Evolutionary conservation across 2,113 vertebrate genomes (phyloP), one percentile per base, ranked within the genome.

Genomic region (Phalacrocorax carbo): DNA sequence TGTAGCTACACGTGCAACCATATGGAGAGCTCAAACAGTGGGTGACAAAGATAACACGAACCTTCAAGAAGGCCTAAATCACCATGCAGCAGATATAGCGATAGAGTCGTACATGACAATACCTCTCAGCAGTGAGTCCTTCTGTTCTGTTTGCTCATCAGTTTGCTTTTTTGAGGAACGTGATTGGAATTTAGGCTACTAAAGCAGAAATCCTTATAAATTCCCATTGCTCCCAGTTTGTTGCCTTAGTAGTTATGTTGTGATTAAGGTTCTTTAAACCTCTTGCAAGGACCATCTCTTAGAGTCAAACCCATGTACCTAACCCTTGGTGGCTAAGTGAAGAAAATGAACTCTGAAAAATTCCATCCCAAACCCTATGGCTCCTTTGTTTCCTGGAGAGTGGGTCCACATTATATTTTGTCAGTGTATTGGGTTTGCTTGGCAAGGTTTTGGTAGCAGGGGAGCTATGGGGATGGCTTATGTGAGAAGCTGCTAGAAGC

Each of bases 1-100:
- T 66, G 58, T 36, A 93, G 69, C 72, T 86, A 86, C 15, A 38
- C 1, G 4, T 52, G 64, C 36, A 82, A 49, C 44, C 54, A 75
- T 61, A 88, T 19, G 61, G 49, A 80, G 86, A 75, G 38, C 60
- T 96, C 95, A 95, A 97, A 93, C 14, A 81, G 60, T 79, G 30
- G 54, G 15, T 83, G 60, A 71, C 32, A 96, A 97, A 96, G 76
- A 89, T 64, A 96, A 87, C 36, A 94, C 36, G 79, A 69, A 92
- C 40, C 49, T 94, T 88, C 48, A 9, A 92, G 83, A 96, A 92
- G 46, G 66, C 18, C 62, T 80, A 78, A 91, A 91, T 96, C 84
- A 75, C 65, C 79, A 66, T 49, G 66, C 29, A 86, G 68, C 19
- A 7, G 51, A 75, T 76, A 76, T 5, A 85, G 84, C 4, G 7